A percentile compares a stretch with the other conserved stretches of the same genome.
These are phyloP conservation scores for Meandrina meandrites DNA, from an alignment of 92 coral and sea anemone genomes.

Conservation along the genomic window DNA sequence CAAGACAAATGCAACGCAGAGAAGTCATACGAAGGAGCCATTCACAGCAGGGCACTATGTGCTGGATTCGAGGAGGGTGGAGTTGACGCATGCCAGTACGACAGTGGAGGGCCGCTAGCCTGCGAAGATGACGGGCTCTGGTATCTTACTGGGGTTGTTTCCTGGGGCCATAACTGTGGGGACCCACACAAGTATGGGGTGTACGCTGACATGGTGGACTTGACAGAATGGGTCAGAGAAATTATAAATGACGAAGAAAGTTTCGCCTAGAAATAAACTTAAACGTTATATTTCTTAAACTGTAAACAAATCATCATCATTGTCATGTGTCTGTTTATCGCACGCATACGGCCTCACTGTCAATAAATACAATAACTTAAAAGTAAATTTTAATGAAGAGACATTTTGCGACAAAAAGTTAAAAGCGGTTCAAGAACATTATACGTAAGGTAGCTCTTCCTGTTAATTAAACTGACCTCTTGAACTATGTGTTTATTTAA, in stretches of 20 bases:
- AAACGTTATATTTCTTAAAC: background rate
- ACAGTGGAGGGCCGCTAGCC: conserved; percentile 93
- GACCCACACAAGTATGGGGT: conserved; percentile 81
- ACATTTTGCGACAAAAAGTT: too few relatives aligned
- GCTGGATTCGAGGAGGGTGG: conserved; percentile 93
- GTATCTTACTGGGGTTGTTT: conserved; percentile 89
- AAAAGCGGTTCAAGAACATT: too few relatives aligned
- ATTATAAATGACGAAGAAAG: conserved; percentile 1
- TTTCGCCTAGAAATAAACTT: background rate
- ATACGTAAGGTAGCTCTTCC: too few relatives aligned
- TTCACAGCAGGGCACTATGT: conserved; percentile 73
- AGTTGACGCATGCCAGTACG: conserved; percentile 89
- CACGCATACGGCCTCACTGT: too few relatives aligned
- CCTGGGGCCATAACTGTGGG: conserved; percentile 88
- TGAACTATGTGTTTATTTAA: too few relatives aligned
- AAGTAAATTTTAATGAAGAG: too few relatives aligned
- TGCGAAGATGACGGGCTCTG: conserved; percentile 81
- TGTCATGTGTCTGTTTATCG: too few relatives aligned
- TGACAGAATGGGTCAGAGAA: conserved; percentile 73
- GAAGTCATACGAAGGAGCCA: conserved; percentile 64
- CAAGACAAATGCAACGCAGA: conserved; percentile 70
- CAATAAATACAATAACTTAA: too few relatives aligned
- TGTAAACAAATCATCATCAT: too few relatives aligned
- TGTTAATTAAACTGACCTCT: too few relatives aligned
- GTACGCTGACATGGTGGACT: conserved; percentile 79